These are phyloP conservation scores for Lycopodina hypogea DNA, from an alignment of 37 sponge, comb jelly and placozoan species.

Conservation along the genomic window DNA sequence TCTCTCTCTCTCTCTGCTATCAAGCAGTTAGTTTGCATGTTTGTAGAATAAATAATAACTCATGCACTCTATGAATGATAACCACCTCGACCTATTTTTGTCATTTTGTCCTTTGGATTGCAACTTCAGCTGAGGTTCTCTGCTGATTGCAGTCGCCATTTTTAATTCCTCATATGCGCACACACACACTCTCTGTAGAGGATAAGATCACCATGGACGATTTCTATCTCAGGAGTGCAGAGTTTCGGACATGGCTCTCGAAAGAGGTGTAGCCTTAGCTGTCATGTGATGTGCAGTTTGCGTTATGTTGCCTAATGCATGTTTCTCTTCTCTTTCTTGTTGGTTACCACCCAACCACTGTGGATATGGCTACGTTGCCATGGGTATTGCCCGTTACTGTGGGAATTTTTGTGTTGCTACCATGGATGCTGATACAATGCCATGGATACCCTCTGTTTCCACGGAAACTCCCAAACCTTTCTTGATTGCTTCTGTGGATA, in stretches of 20 bases:
- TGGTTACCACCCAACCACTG: too few relatives aligned
- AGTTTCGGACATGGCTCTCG: conserved; percentile 78
- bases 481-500: neutral
- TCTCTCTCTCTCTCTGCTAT: too few relatives aligned
- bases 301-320: neutral
- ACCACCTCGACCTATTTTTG: too few relatives aligned
- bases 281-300: neutral
- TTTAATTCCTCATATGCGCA: too few relatives aligned
- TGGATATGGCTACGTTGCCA: neutral
- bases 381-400: neutral
- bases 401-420: neutral
- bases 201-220: conserved; percentile 66
- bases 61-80: too few relatives aligned
- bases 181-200: neutral
- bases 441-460: too few relatives aligned
- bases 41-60: too few relatives aligned
- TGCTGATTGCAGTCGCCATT: too few relatives aligned
- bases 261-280: conserved; percentile 56
- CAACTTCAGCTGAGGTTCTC: too few relatives aligned
- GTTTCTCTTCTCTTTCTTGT: neutral
- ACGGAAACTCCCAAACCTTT: neutral
- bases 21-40: too few relatives aligned
- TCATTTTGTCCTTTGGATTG: too few relatives aligned
- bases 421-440: neutral
- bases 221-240: conserved; percentile 74